Conservation (phyloP, 2,888 invertebrate species). For the Acanthopleura granulata region DNA sequence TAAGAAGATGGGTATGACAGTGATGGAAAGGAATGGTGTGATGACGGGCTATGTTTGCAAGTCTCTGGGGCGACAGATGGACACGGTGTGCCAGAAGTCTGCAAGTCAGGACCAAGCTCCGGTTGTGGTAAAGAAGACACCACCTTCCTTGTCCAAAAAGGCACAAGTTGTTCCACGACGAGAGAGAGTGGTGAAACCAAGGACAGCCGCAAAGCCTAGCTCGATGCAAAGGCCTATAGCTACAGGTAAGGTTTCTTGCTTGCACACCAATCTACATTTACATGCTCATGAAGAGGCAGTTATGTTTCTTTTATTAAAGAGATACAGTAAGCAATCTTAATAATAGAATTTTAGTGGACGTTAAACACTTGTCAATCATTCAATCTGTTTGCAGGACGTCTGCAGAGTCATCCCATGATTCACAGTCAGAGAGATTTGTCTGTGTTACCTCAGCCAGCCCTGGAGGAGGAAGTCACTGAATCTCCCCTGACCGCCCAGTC, state of each 20-base stretch:
- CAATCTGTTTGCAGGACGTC: constrained; percentile 24
- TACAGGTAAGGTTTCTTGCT: neutral
- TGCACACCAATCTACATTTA: too few species aligned
- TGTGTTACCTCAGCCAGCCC: constrained; percentile 49
- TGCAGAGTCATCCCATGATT: constrained; percentile 51
- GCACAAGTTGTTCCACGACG: too few species aligned
- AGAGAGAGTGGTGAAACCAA: neutral
- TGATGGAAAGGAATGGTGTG: constrained; percentile 12
- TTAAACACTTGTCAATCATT: too few species aligned
- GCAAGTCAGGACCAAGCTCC: too few species aligned
- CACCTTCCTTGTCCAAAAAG: too few species aligned
- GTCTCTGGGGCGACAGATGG: neutral
- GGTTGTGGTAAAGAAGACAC: too few species aligned
- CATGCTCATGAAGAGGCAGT: too few species aligned
- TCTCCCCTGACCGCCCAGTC: constrained; percentile 43
- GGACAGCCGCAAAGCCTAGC: neutral
- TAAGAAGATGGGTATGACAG: neutral
- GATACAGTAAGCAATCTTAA: too few species aligned
- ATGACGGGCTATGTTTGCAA: neutral
- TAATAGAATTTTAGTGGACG: too few species aligned
- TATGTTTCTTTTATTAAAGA: too few species aligned
- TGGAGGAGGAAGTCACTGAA: constrained; percentile 62
- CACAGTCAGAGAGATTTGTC: constrained; percentile 52
- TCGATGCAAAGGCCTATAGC: neutral
- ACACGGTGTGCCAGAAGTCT: too few species aligned